phyloP scores from a whole-genome alignment of 2,113 vertebrate species.

The Mugil cephalus region DNA sequence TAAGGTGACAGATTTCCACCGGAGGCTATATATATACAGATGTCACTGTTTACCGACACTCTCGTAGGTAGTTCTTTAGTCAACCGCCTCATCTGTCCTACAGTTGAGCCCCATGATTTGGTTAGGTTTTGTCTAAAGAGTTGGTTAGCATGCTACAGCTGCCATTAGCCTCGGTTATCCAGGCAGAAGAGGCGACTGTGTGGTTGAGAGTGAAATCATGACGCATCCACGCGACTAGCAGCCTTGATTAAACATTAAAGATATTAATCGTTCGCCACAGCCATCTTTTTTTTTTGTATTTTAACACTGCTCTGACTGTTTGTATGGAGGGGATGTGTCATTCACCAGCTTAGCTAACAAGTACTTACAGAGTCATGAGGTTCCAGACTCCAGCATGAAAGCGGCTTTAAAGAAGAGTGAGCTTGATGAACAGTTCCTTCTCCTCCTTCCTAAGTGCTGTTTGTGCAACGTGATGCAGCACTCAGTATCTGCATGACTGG shows the following conservation, averaged over 20 bases:
- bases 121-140: conserved; percentile 28
- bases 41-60: neutral
- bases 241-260: neutral
- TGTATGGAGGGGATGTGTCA: neutral
- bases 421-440: neutral
- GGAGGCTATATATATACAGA: neutral
- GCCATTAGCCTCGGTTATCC: conserved; percentile 11
- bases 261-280: conserved; percentile 18
- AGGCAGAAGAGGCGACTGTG: conserved; percentile 23
- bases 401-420: neutral
- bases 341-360: conserved; percentile 18
- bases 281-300: conserved; percentile 27
- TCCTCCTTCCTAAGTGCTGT: neutral
- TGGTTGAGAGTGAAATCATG: neutral
- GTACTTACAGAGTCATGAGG: conserved; percentile 9
- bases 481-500: neutral
- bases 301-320: neutral
- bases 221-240: neutral
- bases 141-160: conserved; percentile 33
- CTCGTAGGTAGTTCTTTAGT: neutral
- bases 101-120: conserved; percentile 1
- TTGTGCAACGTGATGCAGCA: conserved; percentile 3
- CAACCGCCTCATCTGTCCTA: neutral
- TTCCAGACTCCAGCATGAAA: conserved; percentile 1
- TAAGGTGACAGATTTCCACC: neutral